A percentile compares a stretch with the other conserved stretches of the same genome.
Conservation (phyloP, 1,140 invertebrate species). For the Drosophila sturtevanti region DNA sequence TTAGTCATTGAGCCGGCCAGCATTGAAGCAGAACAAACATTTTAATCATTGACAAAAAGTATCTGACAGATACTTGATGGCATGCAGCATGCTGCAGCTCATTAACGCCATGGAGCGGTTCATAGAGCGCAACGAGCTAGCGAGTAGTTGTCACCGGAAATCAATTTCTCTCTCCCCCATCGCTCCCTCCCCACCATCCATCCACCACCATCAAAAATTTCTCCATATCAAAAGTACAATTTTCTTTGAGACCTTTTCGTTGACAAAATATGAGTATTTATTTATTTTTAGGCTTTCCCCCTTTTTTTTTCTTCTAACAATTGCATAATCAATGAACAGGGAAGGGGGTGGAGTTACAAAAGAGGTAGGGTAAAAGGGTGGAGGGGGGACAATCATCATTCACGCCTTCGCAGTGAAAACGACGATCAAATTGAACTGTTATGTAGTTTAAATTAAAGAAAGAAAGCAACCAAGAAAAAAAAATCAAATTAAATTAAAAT, state of each 20-base stretch:
- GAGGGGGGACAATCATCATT: conserved; percentile 29
- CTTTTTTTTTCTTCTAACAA: conserved; percentile 17
- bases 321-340: conserved; percentile 49
- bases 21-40: conserved; percentile 74
- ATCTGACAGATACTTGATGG: conserved; percentile 64
- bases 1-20: conserved; percentile 8
- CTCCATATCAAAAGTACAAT: conserved; percentile 27
- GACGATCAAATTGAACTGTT: conserved; percentile 65
- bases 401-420: conserved; percentile 63
- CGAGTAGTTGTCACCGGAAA: conserved; percentile 59
- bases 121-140: conserved; percentile 58
- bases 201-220: too few species aligned
- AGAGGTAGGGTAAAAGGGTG: too few species aligned
- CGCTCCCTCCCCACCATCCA: neutral
- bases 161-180: conserved; percentile 52
- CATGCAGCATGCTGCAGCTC: conserved; percentile 73
- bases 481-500: conserved; percentile 61
- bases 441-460: conserved; percentile 56
- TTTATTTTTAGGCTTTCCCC: conserved; percentile 39
- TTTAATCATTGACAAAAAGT: conserved; percentile 64
- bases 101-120: conserved; percentile 63
- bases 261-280: conserved; percentile 62
- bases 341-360: too few species aligned
- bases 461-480: conserved; percentile 36
- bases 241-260: conserved; percentile 12